Percentiles rank a stretch among this genome's conserved stretches.
These are phyloP conservation scores for Cotesia chilonis DNA, from an alignment of 1,140 invertebrate species.

Conservation along the genomic window DNA sequence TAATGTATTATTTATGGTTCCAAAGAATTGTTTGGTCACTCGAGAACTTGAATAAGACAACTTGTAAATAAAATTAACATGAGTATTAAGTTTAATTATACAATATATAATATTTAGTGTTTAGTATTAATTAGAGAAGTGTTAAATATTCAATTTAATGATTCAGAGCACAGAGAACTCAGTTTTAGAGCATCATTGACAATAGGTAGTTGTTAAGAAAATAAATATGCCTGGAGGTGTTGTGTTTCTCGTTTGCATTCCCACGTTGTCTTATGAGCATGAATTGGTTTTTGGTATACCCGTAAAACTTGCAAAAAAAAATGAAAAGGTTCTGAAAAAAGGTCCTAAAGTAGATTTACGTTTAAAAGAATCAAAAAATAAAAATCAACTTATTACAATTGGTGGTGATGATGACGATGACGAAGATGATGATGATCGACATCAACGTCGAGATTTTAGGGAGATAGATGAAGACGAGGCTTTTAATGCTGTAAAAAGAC, in stretches of 20 bases:
- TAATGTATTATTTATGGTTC: too few relatives aligned
- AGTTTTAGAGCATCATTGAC: too few relatives aligned
- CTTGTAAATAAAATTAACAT: constrained; percentile 2
- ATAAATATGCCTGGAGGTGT: constrained; percentile 65
- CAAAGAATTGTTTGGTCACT: too few relatives aligned
- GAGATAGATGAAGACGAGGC: constrained; percentile 27
- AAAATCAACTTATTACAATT: constrained; percentile 47
- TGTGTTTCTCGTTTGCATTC: constrained; percentile 70
- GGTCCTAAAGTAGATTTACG: constrained; percentile 52
- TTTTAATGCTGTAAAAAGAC: constrained; percentile 21
- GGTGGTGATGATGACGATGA: constrained; percentile 44
- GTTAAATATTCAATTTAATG: background rate
- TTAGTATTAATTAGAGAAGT: constrained; percentile 1
- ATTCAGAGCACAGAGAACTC: too few relatives aligned
- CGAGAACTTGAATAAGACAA: background rate
- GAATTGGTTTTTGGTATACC: constrained; percentile 64
- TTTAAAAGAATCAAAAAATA: constrained; percentile 50
- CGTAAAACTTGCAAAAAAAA: constrained; percentile 46
- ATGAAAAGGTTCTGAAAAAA: constrained; percentile 36
- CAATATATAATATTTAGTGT: background rate
- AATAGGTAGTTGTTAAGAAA: background rate
- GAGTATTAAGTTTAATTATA: background rate
- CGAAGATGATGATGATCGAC: constrained; percentile 39
- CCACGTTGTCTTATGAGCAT: constrained; percentile 69
- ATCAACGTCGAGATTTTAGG: constrained; percentile 14